A percentile compares a stretch with the other conserved stretches of the same genome.
These are phyloP conservation scores for Lasioglossum leucozonium DNA, from an alignment of 2,888 invertebrate species.

Conservation along the genomic window DNA sequence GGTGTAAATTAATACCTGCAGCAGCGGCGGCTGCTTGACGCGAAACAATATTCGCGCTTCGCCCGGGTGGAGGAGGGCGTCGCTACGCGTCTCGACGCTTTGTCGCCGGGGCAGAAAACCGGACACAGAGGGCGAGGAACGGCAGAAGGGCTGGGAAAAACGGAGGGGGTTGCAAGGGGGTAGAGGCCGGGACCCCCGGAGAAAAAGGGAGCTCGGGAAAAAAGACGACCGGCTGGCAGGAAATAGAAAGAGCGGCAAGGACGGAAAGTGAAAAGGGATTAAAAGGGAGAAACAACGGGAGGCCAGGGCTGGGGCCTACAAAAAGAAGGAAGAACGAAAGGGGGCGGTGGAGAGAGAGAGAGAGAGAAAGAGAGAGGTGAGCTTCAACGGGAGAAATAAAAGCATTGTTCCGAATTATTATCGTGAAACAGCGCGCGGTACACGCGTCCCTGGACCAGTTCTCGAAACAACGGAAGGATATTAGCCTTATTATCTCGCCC, in stretches of 20 bases:
- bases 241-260: slow-evolving; percentile 39
- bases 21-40: slow-evolving; percentile 52
- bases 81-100: slow-evolving; percentile 54
- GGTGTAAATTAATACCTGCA: slow-evolving; percentile 63
- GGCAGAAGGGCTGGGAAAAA: neutral
- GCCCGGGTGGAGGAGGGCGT: slow-evolving; percentile 18
- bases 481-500: slow-evolving; percentile 52
- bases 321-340: neutral
- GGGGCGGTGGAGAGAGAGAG: neutral
- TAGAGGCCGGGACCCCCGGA: neutral
- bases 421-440: slow-evolving; percentile 36
- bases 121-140: slow-evolving; percentile 31
- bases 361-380: slow-evolving; percentile 14
- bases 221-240: neutral
- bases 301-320: too few relatives aligned
- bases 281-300: slow-evolving; percentile 25
- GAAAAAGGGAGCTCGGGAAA: neutral
- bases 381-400: slow-evolving; percentile 41
- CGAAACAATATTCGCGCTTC: slow-evolving; percentile 65
- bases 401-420: slow-evolving; percentile 60
- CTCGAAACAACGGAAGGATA: slow-evolving; percentile 37
- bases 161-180: neutral
- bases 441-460: slow-evolving; percentile 40
- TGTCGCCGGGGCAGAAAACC: slow-evolving; percentile 40
- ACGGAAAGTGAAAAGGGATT: slow-evolving; percentile 48